These are phyloP conservation scores for Protobothrops mucrosquamatus DNA, from an alignment of 2,113 vertebrate genomes.

Conservation along the genomic window DNA sequence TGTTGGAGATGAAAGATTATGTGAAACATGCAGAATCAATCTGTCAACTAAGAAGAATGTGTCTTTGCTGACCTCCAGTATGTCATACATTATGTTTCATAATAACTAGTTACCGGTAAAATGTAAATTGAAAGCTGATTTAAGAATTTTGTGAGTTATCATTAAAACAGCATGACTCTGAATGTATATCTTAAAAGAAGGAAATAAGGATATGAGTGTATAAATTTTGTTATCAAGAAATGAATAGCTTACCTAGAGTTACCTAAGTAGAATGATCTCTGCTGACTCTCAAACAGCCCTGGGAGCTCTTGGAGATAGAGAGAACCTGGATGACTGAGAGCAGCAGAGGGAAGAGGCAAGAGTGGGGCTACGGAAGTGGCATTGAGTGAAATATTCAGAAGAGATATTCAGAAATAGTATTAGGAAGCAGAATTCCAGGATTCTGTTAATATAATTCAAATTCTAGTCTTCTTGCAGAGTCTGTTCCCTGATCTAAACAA, in stretches of 20 bases:
- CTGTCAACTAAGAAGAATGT: neutral
- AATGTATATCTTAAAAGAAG: neutral
- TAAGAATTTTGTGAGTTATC: neutral
- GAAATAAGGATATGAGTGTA: neutral
- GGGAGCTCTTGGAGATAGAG: neutral
- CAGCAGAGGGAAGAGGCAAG: neutral
- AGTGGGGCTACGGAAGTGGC: neutral
- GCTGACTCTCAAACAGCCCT: neutral
- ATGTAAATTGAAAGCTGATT: neutral
- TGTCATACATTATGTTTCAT: neutral
- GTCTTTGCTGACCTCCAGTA: neutral
- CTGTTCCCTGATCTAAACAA: neutral
- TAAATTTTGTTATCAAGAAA: neutral
- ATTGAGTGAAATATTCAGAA: neutral
- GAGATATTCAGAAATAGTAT: neutral
- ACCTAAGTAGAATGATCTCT: neutral
- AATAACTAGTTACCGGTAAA: neutral
- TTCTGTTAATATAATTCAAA: neutral
- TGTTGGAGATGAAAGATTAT: constrained; percentile 2
- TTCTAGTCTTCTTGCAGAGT: neutral
- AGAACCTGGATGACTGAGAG: neutral
- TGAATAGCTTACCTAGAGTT: neutral
- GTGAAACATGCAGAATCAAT: neutral
- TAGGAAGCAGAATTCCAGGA: neutral
- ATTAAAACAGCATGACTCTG: neutral